Base-by-base conservation (phyloP, 1,140 invertebrate genomes). In the Atta cephalotes region DNA sequence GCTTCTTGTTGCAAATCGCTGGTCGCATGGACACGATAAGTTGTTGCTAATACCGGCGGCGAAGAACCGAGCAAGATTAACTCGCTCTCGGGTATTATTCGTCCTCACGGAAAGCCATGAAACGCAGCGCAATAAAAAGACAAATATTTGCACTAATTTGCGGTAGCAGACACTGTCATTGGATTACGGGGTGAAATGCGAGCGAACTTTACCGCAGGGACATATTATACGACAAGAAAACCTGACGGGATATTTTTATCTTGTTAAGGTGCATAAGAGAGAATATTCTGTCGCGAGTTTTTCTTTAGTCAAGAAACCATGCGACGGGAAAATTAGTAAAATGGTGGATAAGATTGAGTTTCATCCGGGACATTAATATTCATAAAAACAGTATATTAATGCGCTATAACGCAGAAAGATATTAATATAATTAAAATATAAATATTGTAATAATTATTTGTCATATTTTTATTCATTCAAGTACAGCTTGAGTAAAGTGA, bases 11-110 rank as follows among this genome's bases (percentile, higher is more conserved):
- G 63, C 56, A 70, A 90, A 90, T 85, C 74, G 63, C 56, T 58
- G 18, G 58, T n/a, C 35, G 31, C 60, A 39, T 65, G 71, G 53
- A 71, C 68, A 71, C 25, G 63, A 85, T 80, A 87, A 85, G 60
- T 60, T 66, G 53, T 63, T 14, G 60, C 39, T 87, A 77, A 90
- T 90, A 76, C 80, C 68, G n/a, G 31, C 1, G 74, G 16, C 51
- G 74, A 80, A 80, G 66, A 70, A 88, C 87, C 86, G 18, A 35
- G 21, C 63, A 51, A 78, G 56, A 90, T 90, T 77, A 90, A 78
- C 81, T 89, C 78, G 49, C 49, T 51, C 25, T 51, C 45, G 5
- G 31, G 31, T 53, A 71, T 81, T 71, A 60, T 58, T 71, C 39
- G 25, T 76, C 5, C 28, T 39, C 56, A 18, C 14, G 25, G 49